Base-by-base conservation (phyloP, 2,797 vertebrate genomes). In the Rhynchotus rufescens region DNA sequence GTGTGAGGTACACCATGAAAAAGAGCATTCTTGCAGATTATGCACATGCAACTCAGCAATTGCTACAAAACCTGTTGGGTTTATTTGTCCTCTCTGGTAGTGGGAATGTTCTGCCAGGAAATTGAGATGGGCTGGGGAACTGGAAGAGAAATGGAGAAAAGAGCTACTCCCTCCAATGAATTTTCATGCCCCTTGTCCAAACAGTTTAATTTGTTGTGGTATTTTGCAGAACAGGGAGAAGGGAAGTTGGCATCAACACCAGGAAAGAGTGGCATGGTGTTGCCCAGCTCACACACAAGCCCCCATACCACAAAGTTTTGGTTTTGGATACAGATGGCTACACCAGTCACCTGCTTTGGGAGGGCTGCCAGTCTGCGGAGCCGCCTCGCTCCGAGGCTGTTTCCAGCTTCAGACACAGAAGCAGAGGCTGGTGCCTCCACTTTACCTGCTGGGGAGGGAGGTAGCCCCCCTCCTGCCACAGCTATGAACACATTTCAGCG, bases 301-400 rank as follows among this genome's bases (percentile, higher is more conserved):
- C 26, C 15, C 26, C 79, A 54, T 40, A 8, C 44, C 40, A 78
- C 47, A 49, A 22, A 54, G 61, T 26, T 88, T n/a, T 67, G 38
- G 4, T n/a, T 44, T 19, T 1, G 61, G 10, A 22, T n/a, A 68
- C 9, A 61, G n/a, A 51, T 40, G 59, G 13, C 49, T 78, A 42
- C 3, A 5, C 42, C 42, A 19, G n/a, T 54, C 1, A 1, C 12
- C 69, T 20, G 3, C 19, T 44, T 56, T 1, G 0, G 12, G 28
- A 68, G 40, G 65, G 67, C 17, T 5, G 28, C 40, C 30, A 65
- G 26, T 21, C 45, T 47, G 45, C 10, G 21, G 45, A 11, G 9
- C 45, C 21, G 21, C 21, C 12, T 44, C 69, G 47, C 26, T 12
- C 34, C 65, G 47, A 73, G 51, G 6, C 59, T 65, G 7, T 22